Percentiles rank a stretch among this genome's conserved stretches.
These are phyloP conservation scores for Melozone crissalis DNA, from an alignment of 2,113 vertebrate species.

Conservation along the genomic window DNA sequence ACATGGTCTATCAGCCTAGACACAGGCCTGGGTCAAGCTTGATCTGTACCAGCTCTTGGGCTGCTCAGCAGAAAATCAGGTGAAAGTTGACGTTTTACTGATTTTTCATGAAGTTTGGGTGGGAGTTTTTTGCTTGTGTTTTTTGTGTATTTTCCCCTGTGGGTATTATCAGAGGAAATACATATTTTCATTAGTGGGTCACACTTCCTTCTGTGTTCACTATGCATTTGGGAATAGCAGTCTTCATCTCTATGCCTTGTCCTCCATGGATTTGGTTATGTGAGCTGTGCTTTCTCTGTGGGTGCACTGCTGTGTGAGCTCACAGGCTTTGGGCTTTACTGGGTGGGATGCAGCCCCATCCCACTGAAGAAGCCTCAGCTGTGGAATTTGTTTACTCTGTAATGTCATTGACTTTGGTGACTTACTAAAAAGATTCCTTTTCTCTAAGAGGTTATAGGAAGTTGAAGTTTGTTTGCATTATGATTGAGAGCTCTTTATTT, in stretches of 20 bases:
- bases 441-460: not conserved
- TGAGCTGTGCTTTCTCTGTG: not conserved
- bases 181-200: not conserved
- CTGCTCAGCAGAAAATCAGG: not conserved
- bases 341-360: not conserved
- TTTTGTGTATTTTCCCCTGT: not conserved
- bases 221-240: not conserved
- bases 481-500: not conserved
- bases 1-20: not conserved
- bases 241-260: not conserved
- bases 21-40: not conserved
- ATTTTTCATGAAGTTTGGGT: not conserved
- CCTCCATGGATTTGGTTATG: not conserved
- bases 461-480: not conserved
- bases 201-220: not conserved
- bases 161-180: constrained; percentile 12
- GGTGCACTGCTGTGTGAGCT: not conserved
- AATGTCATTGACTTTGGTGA: not conserved
- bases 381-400: constrained; percentile 2
- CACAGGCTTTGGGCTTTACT: not conserved
- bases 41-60: not conserved
- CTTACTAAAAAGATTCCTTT: not conserved
- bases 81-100: not conserved
- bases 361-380: not conserved
- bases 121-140: not conserved